A percentile compares a stretch with the other conserved stretches of the same genome.
phyloP scores from a whole-genome alignment of 2,888 invertebrate species.

The Sepiola atlantica region DNA sequence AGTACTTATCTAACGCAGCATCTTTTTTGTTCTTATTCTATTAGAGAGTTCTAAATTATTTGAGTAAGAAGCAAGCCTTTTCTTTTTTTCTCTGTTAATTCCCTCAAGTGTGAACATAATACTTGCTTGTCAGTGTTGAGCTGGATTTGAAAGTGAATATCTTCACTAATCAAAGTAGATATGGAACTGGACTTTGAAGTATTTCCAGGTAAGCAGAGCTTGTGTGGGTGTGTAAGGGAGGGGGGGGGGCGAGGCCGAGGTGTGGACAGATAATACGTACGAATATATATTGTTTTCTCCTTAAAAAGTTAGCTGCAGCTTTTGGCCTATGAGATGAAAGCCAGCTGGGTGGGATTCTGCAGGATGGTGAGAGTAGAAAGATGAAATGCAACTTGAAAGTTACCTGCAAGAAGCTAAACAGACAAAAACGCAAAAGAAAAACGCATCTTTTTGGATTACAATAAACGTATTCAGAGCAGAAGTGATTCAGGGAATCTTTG shows the following conservation, averaged over 20 bases:
- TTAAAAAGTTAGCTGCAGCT: neutral
- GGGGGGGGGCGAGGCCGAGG: no score
- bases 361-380: neutral
- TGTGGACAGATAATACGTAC: neutral
- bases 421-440: neutral
- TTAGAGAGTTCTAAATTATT: slow-evolving; percentile 3
- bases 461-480: neutral
- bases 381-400: neutral
- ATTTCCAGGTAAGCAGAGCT: slow-evolving; percentile 14
- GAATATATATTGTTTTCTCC: slow-evolving; percentile 24
- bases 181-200: slow-evolving; percentile 32
- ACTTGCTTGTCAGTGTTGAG: neutral
- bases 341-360: neutral
- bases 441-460: neutral
- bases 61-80: neutral
- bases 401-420: neutral
- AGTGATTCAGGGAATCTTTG: neutral
- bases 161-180: slow-evolving; percentile 8
- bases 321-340: neutral
- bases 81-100: neutral
- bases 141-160: slow-evolving; percentile 8
- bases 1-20: neutral
- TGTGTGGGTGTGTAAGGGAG: neutral
- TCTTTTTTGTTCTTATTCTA: neutral
- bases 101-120: slow-evolving; percentile 10